Evolutionary conservation across 2,888 invertebrate species (phyloP).

Genomic region (Glyphotaelius pellucidus): DNA sequence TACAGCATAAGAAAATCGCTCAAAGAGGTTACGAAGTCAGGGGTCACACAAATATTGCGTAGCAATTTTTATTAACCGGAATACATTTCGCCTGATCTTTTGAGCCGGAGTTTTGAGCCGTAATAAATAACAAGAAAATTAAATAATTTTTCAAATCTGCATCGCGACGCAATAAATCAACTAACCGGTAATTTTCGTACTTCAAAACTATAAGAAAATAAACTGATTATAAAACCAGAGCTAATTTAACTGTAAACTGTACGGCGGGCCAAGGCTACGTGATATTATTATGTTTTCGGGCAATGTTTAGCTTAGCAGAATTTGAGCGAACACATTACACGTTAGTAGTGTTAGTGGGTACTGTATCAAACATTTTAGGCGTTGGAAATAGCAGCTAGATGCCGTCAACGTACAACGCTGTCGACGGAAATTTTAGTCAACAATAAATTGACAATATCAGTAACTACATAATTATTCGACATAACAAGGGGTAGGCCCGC

Average conservation of each 20-base stretch:
- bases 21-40: neutral
- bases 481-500: no score
- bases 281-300: constrained; percentile 9
- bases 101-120: neutral
- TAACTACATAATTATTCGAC: no score
- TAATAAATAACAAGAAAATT: neutral
- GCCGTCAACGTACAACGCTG: no score
- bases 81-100: neutral
- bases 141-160: neutral
- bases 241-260: neutral
- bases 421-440: no score
- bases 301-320: constrained; percentile 15
- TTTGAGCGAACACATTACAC: constrained; percentile 15
- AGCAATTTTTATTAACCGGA: neutral
- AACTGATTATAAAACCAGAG: neutral
- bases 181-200: neutral
- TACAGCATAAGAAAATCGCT: neutral
- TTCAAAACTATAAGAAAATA: neutral
- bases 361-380: no score
- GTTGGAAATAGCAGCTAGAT: no score
- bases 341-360: neutral
- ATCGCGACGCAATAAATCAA: neutral
- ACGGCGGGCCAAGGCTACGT: constrained; percentile 3
- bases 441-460: no score
- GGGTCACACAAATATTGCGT: neutral